Evolutionary conservation across 1,140 invertebrate genomes (phyloP).

Genomic region (Berghia stephanieae): DNA sequence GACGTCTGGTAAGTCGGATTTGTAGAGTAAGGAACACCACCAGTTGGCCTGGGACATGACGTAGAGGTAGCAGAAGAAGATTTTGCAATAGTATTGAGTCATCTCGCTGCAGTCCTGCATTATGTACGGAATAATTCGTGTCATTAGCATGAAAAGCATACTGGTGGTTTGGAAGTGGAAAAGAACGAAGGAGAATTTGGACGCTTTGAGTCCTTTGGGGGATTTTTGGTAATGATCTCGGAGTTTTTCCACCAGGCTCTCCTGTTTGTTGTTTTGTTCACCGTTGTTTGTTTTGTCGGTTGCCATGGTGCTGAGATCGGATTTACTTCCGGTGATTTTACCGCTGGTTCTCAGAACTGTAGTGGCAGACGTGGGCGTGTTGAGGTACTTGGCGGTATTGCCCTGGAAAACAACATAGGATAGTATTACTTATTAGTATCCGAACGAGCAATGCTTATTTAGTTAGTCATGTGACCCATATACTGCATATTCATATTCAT

Average conservation of each 20-base stretch:
- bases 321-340: too few species aligned
- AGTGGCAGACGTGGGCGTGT: too few species aligned
- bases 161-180: conserved; percentile 40
- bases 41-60: conserved; percentile 44
- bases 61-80: conserved; percentile 36
- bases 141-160: conserved; percentile 39
- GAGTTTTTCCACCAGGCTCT: conserved; percentile 33
- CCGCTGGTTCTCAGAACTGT: too few species aligned
- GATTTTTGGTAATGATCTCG: conserved; percentile 9
- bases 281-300: too few species aligned
- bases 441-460: too few species aligned
- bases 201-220: background rate
- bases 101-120: conserved; percentile 38
- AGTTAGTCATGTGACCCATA: too few species aligned
- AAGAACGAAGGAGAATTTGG: conserved; percentile 4
- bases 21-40: conserved; percentile 40
- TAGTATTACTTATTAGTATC: too few species aligned
- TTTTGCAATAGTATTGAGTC: conserved; percentile 45
- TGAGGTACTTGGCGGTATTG: too few species aligned
- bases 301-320: too few species aligned
- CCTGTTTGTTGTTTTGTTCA: too few species aligned
- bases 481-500: too few species aligned
- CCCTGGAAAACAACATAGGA: too few species aligned
- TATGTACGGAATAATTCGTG: conserved; percentile 41
- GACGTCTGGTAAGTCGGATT: conserved; percentile 21